Evolutionary conservation across 2,888 invertebrate genomes (phyloP).

Genomic region (Nasonia oneida): DNA sequence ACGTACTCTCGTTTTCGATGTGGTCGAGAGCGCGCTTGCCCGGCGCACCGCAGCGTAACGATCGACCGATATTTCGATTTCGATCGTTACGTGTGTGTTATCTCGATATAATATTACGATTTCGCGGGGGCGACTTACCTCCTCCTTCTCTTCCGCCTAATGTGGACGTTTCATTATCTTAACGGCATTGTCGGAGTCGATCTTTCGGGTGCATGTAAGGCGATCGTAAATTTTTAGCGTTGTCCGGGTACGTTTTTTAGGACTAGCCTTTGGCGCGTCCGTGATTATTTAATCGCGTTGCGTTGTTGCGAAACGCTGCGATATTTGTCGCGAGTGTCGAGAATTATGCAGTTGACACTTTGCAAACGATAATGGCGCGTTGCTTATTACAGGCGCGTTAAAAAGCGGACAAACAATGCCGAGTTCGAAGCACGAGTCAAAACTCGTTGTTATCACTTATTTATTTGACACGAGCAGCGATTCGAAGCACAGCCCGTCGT

Average conservation of each 20-base stretch:
- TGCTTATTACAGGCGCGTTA: too few species aligned
- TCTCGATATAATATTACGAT: conserved; percentile 48
- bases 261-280: not conserved
- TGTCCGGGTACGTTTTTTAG: conserved; percentile 27
- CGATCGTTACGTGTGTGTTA: conserved; percentile 57
- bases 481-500: not conserved
- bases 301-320: not conserved
- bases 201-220: conserved; percentile 13
- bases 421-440: not conserved
- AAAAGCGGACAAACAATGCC: not conserved
- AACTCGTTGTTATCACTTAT: conserved; percentile 9
- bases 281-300: conserved; percentile 37
- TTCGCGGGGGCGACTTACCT: not conserved
- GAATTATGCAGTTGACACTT: too few species aligned
- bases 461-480: not conserved
- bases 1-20: conserved; percentile 69
- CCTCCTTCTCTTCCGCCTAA: not conserved
- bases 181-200: conserved; percentile 35
- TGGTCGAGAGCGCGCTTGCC: conserved; percentile 51
- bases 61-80: conserved; percentile 59
- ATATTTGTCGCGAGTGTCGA: not conserved
- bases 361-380: too few species aligned
- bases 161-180: conserved; percentile 41
- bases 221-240: conserved; percentile 13
- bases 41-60: conserved; percentile 44